Evolutionary conservation across 30 jellyfish, hydroid and myxozoan species (phyloP).

Genomic region (Chironex yamaguchii): DNA sequence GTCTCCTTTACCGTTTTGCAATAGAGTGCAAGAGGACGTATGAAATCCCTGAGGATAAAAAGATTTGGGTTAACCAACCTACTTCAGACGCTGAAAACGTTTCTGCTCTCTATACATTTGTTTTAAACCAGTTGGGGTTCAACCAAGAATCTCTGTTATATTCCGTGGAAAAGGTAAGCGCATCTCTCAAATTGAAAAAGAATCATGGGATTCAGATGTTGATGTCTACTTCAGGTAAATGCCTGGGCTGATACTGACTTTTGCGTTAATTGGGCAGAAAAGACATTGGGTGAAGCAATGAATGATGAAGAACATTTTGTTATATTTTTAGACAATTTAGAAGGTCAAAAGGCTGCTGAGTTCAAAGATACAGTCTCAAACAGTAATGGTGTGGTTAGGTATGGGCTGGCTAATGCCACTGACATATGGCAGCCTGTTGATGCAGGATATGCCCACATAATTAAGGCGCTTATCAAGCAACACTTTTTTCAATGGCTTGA

Average conservation of each 20-base stretch:
- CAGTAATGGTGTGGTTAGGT: conserved; percentile 32
- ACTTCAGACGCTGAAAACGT: conserved; percentile 62
- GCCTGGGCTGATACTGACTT: conserved; percentile 53
- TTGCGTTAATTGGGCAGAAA: conserved; percentile 34
- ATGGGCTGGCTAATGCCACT: conserved; percentile 71
- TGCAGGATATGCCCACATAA: conserved; percentile 52
- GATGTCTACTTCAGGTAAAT: conserved; percentile 49
- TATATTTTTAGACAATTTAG: conserved; percentile 4
- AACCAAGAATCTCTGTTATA: conserved; percentile 59
- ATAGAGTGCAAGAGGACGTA: no score
- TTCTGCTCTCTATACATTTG: conserved; percentile 73
- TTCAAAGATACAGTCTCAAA: conserved; percentile 8
- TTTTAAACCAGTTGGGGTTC: conserved; percentile 68
- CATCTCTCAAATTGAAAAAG: conserved; percentile 57
- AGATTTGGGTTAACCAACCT: conserved; percentile 37
- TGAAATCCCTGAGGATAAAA: no score
- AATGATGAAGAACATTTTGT: conserved; percentile 10
- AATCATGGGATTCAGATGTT: conserved; percentile 68
- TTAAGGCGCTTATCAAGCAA: no score
- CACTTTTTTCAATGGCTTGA: no score
- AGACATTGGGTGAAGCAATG: conserved; percentile 1
- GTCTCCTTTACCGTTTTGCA: neutral
- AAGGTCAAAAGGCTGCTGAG: conserved; percentile 20
- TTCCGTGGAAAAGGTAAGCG: conserved; percentile 77
- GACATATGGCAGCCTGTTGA: conserved; percentile 71